Base-by-base conservation (phyloP, 2,888 invertebrate genomes). In the Lasioglossum vierecki region DNA sequence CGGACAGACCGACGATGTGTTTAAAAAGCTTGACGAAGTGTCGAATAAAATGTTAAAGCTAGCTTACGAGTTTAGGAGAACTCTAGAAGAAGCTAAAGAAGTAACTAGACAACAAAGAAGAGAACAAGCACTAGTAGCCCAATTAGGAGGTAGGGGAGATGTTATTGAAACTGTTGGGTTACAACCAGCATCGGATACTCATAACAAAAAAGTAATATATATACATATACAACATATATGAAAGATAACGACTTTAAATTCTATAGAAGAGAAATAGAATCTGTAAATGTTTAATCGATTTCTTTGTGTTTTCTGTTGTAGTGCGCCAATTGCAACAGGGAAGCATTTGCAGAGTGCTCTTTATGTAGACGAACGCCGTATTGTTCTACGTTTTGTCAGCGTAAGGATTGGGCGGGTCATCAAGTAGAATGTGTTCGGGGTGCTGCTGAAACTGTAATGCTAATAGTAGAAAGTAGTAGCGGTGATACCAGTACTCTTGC, bases 251-350 rank as follows among this genome's bases (percentile, higher is more conserved):
- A 39, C 35, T 57, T 46, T 8, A 9, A 13, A 30, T 26, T n/a
- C 41, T 41, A 13, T 70, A n/a, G 11, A 57, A 57, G n/a, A n/a
- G n/a, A 57, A n/a, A 57, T 9, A 57, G n/a, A 57, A 39, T 35
- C 6, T 35, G n/a, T 9, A 68, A 39, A 68, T 68, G 4, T 35
- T 15, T 39, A n/a, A 46, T 15, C 66, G 44, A 26, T 44, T 57
- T 53, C 3, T 15, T 26, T 70, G 13, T 63, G 15, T 60, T 44
- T 39, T 11, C 0, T 46, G 4, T 15, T 79, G 26, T 88, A 98
- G 98, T 98, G 98, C 95, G 98, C 98, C 76, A 98, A 98, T 94
- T 98, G 98, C 94, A 98, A 98, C 95, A 96, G 98, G 84, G 98
- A 98, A 94, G 98, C 98, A 15, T 96, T 97, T 76, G 98, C 98